Conservation (phyloP, 2,888 invertebrate species). For the Sympetrum striolatum region DNA sequence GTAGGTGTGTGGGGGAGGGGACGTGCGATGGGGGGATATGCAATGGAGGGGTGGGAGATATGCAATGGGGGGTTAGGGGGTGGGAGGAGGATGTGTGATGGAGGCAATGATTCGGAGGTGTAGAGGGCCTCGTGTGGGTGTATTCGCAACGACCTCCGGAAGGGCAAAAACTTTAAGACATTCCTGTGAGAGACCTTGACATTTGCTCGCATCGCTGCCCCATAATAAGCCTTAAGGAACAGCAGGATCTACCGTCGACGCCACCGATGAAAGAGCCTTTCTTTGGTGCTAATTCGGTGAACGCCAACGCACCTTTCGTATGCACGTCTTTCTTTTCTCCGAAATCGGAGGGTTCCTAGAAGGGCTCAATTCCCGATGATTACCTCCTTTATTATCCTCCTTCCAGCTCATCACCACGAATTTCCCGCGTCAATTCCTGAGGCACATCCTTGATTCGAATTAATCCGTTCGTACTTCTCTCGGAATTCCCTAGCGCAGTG, state of each 20-base stretch:
- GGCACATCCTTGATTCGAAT: no score
- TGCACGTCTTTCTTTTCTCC: no score
- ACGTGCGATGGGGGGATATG: not conserved
- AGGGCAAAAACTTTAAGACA: not conserved
- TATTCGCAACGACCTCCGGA: not conserved
- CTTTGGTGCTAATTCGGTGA: not conserved
- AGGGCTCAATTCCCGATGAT: no score
- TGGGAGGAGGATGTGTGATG: no score
- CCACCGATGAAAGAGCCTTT: not conserved
- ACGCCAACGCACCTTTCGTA: not conserved
- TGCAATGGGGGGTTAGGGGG: not conserved
- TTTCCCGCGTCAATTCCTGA: no score
- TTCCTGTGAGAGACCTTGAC: not conserved
- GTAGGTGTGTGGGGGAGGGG: not conserved
- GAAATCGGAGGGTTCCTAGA: no score
- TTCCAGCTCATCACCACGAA: no score
- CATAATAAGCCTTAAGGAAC: not conserved
- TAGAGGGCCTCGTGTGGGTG: not conserved
- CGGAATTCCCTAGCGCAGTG: no score
- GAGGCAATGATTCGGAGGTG: not conserved
- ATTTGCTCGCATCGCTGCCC: not conserved
- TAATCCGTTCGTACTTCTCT: no score
- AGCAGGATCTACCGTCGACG: not conserved
- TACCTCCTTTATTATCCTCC: no score
- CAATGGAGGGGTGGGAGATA: not conserved